These are phyloP conservation scores for Odontocerum albicorne DNA, from an alignment of 2,888 invertebrate species.

Conservation along the genomic window DNA sequence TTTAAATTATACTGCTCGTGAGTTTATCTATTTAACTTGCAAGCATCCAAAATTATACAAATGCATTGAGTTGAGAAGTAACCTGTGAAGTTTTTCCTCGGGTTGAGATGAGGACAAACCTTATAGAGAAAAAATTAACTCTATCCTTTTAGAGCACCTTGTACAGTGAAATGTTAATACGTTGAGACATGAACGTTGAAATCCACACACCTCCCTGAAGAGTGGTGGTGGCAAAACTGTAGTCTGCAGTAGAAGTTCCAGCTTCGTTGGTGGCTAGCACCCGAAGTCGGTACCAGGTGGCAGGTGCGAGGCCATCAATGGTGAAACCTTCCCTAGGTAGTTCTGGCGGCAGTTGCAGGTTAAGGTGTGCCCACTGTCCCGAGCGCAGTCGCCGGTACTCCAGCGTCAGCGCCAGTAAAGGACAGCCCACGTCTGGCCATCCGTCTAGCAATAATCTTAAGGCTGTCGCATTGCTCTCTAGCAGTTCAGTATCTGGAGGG, in stretches of 20 bases:
- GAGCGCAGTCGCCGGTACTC: slow-evolving; percentile 12
- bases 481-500: slow-evolving; percentile 74
- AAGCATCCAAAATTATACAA: too few relatives aligned
- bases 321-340: slow-evolving; percentile 1
- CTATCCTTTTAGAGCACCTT: too few relatives aligned
- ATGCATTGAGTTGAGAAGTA: too few relatives aligned
- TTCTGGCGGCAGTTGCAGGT: slow-evolving; percentile 1
- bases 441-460: slow-evolving; percentile 76
- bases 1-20: too few relatives aligned
- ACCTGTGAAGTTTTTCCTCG: too few relatives aligned
- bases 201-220: slow-evolving; percentile 52
- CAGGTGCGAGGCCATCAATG: slow-evolving; percentile 52
- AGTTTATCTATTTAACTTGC: too few relatives aligned
- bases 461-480: slow-evolving; percentile 78
- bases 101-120: too few relatives aligned
- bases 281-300: slow-evolving; percentile 62
- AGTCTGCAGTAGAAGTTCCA: slow-evolving; percentile 61
- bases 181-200: not conserved
- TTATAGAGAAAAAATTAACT: too few relatives aligned
- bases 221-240: slow-evolving; percentile 60
- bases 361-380: not conserved
- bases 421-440: slow-evolving; percentile 85
- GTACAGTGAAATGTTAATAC: slow-evolving; percentile 31
- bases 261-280: slow-evolving; percentile 65
- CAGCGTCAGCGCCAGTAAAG: slow-evolving; percentile 50